phyloP scores from a whole-genome alignment of 2,888 invertebrate species.

The Coecobrya sp. region DNA sequence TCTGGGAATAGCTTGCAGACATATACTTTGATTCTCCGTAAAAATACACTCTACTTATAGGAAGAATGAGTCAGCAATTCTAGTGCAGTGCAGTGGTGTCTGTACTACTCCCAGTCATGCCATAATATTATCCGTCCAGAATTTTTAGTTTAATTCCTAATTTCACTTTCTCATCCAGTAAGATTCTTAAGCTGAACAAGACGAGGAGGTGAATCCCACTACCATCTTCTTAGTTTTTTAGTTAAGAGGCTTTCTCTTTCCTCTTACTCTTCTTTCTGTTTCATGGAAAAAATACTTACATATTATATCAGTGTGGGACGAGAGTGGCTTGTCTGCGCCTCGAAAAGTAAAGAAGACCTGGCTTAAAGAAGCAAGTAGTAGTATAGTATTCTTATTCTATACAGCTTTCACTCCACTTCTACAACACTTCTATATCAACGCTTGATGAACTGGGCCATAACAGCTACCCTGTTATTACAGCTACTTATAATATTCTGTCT shows the following conservation, averaged over 20 bases:
- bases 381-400: conserved; percentile 57
- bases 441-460: background rate
- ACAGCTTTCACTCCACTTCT: background rate
- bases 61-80: background rate
- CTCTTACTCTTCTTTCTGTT: conserved; percentile 24
- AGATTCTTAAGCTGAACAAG: conserved; percentile 52
- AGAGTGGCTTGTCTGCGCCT: conserved; percentile 68
- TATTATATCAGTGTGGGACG: conserved; percentile 48
- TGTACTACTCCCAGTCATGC: conserved; percentile 31
- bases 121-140: conserved; percentile 57
- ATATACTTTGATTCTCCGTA: background rate
- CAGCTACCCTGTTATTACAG: background rate
- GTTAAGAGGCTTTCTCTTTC: conserved; percentile 74
- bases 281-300: conserved; percentile 19
- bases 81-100: background rate
- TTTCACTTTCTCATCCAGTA: conserved; percentile 77
- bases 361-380: conserved; percentile 43
- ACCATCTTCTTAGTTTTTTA: conserved; percentile 65
- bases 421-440: background rate
- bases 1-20: background rate
- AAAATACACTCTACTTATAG: background rate
- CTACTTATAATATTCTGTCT: background rate
- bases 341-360: conserved; percentile 60
- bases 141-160: conserved; percentile 77
- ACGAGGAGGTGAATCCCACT: conserved; percentile 19